These are phyloP conservation scores for Drosophila paramelanica DNA, from an alignment of 2,888 invertebrate genomes.

Conservation along the genomic window DNA sequence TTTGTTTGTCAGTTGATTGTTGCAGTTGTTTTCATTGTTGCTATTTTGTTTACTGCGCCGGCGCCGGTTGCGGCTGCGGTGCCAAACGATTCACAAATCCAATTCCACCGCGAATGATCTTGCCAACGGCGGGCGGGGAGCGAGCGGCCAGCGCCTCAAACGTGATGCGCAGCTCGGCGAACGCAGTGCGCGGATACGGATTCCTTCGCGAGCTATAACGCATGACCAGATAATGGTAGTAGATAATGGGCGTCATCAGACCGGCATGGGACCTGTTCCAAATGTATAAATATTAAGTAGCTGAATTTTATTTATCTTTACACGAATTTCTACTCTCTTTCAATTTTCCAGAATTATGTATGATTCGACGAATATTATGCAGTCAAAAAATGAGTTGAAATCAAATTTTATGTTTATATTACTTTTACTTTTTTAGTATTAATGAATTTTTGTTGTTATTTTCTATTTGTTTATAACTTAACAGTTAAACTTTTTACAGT, in stretches of 20 bases:
- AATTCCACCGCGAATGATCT: slow-evolving; percentile 87
- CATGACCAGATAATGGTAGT: slow-evolving; percentile 97
- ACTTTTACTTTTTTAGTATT: too few relatives aligned
- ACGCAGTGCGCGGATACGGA: slow-evolving; percentile 97
- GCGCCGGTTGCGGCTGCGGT: slow-evolving; percentile 86
- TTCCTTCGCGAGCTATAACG: slow-evolving; percentile 97
- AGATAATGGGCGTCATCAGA: slow-evolving; percentile 96
- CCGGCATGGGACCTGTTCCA: slow-evolving; percentile 93
- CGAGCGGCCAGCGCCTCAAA: slow-evolving; percentile 90
- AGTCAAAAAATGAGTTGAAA: too few relatives aligned
- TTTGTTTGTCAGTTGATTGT: slow-evolving; percentile 38
- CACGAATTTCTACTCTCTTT: too few relatives aligned
- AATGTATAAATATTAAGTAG: neutral
- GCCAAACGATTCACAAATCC: slow-evolving; percentile 91
- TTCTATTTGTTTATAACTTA: too few relatives aligned
- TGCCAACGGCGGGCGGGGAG: slow-evolving; percentile 89
- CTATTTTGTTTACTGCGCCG: slow-evolving; percentile 56
- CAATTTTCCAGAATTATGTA: too few relatives aligned
- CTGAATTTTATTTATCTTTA: too few relatives aligned
- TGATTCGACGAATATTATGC: too few relatives aligned
- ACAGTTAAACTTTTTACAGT: too few relatives aligned
- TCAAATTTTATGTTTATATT: too few relatives aligned
- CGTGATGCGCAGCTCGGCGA: slow-evolving; percentile 92
- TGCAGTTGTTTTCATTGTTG: slow-evolving; percentile 27
- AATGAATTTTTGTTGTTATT: too few relatives aligned